Evolutionary conservation across 2,113 vertebrate species (phyloP).

Genomic region (Otis tarda): DNA sequence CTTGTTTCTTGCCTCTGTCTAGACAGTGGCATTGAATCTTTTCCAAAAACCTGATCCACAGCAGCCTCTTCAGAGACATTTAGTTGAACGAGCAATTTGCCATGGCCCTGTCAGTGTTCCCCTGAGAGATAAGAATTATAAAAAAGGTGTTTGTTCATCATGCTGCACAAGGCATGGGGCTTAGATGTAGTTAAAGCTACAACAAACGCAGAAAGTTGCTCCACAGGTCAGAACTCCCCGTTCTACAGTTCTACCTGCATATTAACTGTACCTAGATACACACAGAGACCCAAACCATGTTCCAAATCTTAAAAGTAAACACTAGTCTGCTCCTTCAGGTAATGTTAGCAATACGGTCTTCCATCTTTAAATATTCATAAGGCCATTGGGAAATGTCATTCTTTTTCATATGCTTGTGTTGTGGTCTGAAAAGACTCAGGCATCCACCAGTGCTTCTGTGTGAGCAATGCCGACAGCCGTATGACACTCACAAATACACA

Average conservation of each 20-base stretch:
- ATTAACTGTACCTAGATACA: neutral
- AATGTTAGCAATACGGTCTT: neutral
- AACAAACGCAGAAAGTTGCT: constrained; percentile 12
- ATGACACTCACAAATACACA: constrained; percentile 16
- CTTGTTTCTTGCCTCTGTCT: constrained; percentile 70
- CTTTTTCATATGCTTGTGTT: constrained; percentile 12
- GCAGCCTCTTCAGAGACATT: constrained; percentile 34
- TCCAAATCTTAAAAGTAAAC: neutral
- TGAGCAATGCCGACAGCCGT: constrained; percentile 15
- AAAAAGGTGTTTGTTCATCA: constrained; percentile 59
- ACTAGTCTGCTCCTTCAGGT: neutral
- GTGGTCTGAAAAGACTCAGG: constrained; percentile 11
- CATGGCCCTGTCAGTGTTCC: constrained; percentile 5
- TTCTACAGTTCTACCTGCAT: neutral
- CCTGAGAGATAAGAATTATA: constrained; percentile 1
- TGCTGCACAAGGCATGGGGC: constrained; percentile 24
- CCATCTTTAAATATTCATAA: constrained; percentile 29
- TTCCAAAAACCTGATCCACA: constrained; percentile 63
- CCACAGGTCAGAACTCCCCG: neutral
- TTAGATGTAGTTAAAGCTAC: constrained; percentile 10
- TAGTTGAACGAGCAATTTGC: constrained; percentile 45
- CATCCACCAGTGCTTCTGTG: neutral
- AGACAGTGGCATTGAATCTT: constrained; percentile 78
- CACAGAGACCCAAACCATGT: neutral
- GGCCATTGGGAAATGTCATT: neutral